Conservation (phyloP, 2,113 vertebrate species). For the Connochaetes taurinus region DNA sequence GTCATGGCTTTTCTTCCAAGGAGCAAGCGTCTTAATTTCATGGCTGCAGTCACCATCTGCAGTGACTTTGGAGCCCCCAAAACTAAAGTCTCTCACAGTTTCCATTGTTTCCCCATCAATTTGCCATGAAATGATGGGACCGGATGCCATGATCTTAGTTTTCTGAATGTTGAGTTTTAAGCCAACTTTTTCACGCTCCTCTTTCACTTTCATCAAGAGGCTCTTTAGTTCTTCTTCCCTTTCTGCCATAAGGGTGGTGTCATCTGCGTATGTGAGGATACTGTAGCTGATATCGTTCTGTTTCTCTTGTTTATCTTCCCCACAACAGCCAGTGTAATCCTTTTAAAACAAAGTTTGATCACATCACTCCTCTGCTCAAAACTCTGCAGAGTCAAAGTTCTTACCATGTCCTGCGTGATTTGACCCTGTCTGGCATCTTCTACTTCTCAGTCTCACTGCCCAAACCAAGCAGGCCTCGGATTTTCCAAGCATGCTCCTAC, state of each 20-base stretch:
- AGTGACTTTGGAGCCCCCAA: background rate
- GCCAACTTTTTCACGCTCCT: background rate
- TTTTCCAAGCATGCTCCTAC: background rate
- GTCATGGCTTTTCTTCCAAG: background rate
- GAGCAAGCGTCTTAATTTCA: background rate
- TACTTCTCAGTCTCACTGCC: background rate
- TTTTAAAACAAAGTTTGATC: background rate
- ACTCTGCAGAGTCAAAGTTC: background rate
- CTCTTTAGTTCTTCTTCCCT: background rate
- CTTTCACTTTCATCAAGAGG: background rate
- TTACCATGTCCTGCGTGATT: background rate
- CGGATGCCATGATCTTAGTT: background rate
- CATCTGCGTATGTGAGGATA: background rate
- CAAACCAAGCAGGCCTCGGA: background rate
- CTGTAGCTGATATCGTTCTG: background rate
- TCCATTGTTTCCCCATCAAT: background rate
- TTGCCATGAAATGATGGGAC: background rate
- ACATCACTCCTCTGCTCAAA: background rate
- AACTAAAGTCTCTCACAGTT: fast-evolving
- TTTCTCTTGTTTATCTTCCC: background rate
- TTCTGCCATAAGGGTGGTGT: background rate
- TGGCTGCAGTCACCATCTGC: background rate
- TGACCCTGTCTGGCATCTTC: background rate
- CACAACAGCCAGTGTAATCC: background rate
- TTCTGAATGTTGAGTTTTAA: background rate